These are phyloP conservation scores for Rhynchonycteris naso DNA, from an alignment of 2,797 vertebrate genomes.

Conservation along the genomic window DNA sequence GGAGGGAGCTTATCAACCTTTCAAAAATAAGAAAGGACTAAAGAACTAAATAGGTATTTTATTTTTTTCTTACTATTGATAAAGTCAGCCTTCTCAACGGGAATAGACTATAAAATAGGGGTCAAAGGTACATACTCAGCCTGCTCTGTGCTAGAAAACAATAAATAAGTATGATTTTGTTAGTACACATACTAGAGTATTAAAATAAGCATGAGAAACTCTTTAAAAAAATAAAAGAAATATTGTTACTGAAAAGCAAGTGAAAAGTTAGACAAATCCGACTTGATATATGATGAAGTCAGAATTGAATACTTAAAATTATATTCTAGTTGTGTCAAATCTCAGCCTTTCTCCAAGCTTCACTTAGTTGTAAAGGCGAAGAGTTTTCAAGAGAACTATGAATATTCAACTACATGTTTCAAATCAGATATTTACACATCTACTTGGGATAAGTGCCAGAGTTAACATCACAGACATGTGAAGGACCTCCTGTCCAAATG, in stretches of 20 bases:
- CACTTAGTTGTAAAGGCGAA: constrained; percentile 80
- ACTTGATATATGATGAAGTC: constrained; percentile 66
- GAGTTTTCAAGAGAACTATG: constrained; percentile 78
- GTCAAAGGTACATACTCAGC: constrained; percentile 38
- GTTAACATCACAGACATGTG: constrained; percentile 76
- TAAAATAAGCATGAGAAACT: background rate
- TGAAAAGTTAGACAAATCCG: constrained; percentile 58
- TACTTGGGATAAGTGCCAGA: constrained; percentile 65
- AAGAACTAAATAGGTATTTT: constrained; percentile 28
- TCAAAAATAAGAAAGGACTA: constrained; percentile 60
- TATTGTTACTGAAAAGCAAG: constrained; percentile 38
- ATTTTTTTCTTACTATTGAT: constrained; percentile 41
- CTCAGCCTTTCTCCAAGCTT: constrained; percentile 80
- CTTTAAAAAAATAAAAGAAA: background rate
- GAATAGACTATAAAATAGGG: constrained; percentile 40
- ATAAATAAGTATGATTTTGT: constrained; percentile 26
- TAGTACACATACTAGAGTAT: background rate
- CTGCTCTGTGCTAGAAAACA: constrained; percentile 47
- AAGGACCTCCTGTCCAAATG: constrained; percentile 83
- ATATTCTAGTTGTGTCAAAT: constrained; percentile 76
- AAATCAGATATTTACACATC: constrained; percentile 77
- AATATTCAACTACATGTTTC: constrained; percentile 81
- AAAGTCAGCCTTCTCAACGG: constrained; percentile 57
- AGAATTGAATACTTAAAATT: constrained; percentile 82
- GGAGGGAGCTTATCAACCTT: constrained; percentile 61